Evolutionary conservation across 2,113 vertebrate species (phyloP), one percentile per base, ranked within the genome.

Genomic region (Tamias sibiricus): DNA sequence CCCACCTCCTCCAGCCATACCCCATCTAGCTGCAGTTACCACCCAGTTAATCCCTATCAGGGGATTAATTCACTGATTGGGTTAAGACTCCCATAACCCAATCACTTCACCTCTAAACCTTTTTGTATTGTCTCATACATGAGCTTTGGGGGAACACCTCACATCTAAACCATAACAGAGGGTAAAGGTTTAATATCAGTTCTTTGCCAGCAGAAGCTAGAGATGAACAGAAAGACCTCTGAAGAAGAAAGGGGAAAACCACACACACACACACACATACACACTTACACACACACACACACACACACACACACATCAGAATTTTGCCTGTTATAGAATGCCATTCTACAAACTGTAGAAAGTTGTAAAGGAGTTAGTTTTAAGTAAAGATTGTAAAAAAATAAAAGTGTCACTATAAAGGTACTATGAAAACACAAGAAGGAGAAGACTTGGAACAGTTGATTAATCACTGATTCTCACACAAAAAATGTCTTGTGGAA

Each of bases 401-500:
- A 86, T 8, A 47, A 79, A 62, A 90, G 37, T 82, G 85, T 68
- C 52, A 68, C 37, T 82, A 19, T 47, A 44, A 96, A 68, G 20
- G 8, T 28, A 71, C 12, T 57, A 89, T 35, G 35, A 81, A 72
- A 94, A 80, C 47, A 92, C 16, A 54, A 90, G 44, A 74, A 42
- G 54, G 37, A 68, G 32, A 32, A 96, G 49, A 91, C 54, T 59
- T 20, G 49, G 62, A 12, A 57, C 44, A 81, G 4, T 47, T 57
- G 30, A 28, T 44, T 86, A 82, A 93, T 44, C 11, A 30, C 6
- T 42, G 49, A 82, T 66, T 86, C 59, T 57, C 32, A 85, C 57
- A 83, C 26, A 80, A 79, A 90, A 94, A 68, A 79, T 84, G 44
- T 89, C 69, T 83, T 94, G 83, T 1, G 86, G 74, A 97, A 94